These are phyloP conservation scores for Ailurus styani DNA, from an alignment of 2,113 vertebrate species.

Conservation along the genomic window DNA sequence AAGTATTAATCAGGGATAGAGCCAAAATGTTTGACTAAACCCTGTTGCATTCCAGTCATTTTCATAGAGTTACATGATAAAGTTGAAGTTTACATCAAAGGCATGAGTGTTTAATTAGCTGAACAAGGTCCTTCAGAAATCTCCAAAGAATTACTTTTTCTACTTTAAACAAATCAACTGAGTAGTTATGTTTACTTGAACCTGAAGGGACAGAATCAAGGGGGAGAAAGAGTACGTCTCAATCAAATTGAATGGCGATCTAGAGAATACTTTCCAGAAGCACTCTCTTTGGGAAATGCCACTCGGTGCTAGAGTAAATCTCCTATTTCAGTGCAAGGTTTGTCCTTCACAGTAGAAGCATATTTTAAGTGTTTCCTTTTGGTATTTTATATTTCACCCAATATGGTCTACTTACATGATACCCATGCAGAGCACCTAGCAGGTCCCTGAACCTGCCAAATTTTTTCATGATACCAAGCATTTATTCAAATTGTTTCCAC, in stretches of 20 bases:
- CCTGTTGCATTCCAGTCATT: background rate
- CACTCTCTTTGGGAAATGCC: background rate
- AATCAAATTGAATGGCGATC: background rate
- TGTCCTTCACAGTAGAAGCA: background rate
- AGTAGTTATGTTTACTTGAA: background rate
- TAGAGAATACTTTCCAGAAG: background rate
- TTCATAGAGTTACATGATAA: background rate
- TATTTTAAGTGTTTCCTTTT: background rate
- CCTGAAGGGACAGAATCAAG: background rate
- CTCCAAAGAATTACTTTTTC: background rate
- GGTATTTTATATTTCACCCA: background rate
- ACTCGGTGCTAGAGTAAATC: background rate
- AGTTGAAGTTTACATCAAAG: background rate
- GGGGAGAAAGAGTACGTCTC: background rate
- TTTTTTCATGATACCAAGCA: background rate
- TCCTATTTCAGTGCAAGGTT: background rate
- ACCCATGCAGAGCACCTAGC: background rate
- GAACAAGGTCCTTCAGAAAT: conserved; percentile 12
- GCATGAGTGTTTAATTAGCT: background rate
- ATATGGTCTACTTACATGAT: background rate
- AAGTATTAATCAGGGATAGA: background rate
- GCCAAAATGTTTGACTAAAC: background rate
- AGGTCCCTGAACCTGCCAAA: background rate
- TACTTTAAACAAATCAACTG: background rate
- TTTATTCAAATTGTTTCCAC: background rate